A percentile compares a stretch with the other conserved stretches of the same genome.
phyloP scores from a whole-genome alignment of 2,888 invertebrate genomes.

The Thymelicus acteon region DNA sequence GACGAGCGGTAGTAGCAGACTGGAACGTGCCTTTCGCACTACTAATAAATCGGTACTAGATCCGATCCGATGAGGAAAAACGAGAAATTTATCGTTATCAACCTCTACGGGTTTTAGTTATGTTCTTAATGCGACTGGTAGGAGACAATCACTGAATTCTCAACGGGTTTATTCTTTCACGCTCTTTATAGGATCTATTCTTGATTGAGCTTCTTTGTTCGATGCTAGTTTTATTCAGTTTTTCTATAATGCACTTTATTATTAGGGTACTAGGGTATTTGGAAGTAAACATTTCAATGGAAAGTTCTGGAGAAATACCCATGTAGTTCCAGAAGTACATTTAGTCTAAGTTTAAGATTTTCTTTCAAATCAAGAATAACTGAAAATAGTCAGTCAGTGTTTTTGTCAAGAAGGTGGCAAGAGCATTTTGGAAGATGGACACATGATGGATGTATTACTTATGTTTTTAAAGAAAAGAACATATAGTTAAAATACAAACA shows the following conservation, averaged over 20 bases:
- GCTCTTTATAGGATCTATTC: slow-evolving; percentile 3
- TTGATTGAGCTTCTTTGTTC: slow-evolving; percentile 19
- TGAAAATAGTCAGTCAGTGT: too few species aligned
- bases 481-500: too few species aligned
- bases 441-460: too few species aligned
- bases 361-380: too few species aligned
- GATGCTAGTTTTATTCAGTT: neutral
- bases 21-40: slow-evolving; percentile 1
- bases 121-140: slow-evolving; percentile 23
- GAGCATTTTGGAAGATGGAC: too few species aligned
- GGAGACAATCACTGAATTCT: slow-evolving; percentile 24
- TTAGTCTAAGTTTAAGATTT: too few species aligned
- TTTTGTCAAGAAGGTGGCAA: too few species aligned
- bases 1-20: neutral
- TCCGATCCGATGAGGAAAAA: slow-evolving; percentile 6
- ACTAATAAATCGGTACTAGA: slow-evolving; percentile 1
- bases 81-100: slow-evolving; percentile 19
- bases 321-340: too few species aligned
- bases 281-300: too few species aligned
- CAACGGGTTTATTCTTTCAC: slow-evolving; percentile 1
- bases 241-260: neutral
- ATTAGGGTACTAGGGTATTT: neutral
- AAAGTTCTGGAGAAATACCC: too few species aligned
- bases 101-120: slow-evolving; percentile 12
- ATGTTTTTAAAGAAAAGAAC: too few species aligned